Percentiles rank a stretch among this genome's conserved stretches.
Evolutionary conservation across 2,888 invertebrate species (phyloP).

Genomic region (Protonemura montana): DNA sequence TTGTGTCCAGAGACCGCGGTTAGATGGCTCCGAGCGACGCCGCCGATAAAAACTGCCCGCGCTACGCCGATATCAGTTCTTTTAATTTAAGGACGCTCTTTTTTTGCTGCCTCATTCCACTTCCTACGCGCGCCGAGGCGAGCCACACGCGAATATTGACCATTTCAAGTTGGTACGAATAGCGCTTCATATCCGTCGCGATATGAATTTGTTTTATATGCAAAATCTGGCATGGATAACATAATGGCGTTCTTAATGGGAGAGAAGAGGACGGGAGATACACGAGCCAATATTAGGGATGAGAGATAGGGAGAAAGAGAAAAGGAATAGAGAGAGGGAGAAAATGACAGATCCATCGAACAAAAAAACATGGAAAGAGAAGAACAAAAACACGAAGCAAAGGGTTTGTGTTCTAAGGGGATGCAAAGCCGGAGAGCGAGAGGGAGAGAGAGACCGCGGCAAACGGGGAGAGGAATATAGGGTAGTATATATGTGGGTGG

Average conservation of each 20-base stretch:
- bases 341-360: conserved; percentile 43
- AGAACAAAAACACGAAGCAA: conserved; percentile 47
- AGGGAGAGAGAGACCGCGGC: conserved; percentile 44
- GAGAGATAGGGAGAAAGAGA: conserved; percentile 31
- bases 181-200: background rate
- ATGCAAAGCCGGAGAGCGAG: conserved; percentile 27
- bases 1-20: background rate
- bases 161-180: conserved; percentile 5
- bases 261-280: background rate
- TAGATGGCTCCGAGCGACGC: background rate
- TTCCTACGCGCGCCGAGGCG: background rate
- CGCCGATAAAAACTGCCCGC: background rate
- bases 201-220: conserved; percentile 31
- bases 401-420: conserved; percentile 39
- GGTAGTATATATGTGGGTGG: conserved; percentile 47
- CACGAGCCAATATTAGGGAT: conserved; percentile 15
- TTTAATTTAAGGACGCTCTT: conserved; percentile 12
- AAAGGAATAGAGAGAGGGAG: conserved; percentile 29
- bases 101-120: background rate
- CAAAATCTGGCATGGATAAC: conserved; percentile 7
- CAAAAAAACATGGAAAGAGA: conserved; percentile 38
- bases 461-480: conserved; percentile 33
- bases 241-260: conserved; percentile 15
- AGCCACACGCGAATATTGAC: background rate
- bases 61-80: background rate